Evolutionary conservation across 2,888 invertebrate genomes (phyloP).

Genomic region (Rhingia rostrata): DNA sequence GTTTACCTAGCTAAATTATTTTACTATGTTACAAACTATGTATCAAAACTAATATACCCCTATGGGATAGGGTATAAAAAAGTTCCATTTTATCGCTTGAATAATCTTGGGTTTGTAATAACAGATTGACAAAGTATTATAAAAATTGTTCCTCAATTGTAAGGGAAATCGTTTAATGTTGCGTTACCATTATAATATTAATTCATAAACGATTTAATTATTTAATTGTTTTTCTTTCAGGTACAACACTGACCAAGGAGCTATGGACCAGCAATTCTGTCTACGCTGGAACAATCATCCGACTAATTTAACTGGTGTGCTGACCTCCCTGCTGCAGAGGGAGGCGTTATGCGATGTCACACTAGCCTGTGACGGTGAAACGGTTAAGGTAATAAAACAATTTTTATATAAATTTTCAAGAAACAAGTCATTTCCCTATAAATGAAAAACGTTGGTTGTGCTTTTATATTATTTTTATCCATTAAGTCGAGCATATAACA

Average conservation of each 20-base stretch:
- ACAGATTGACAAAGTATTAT: too few species aligned
- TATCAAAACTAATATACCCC: too few species aligned
- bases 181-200: background rate
- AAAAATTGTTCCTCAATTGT: too few species aligned
- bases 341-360: slow-evolving; percentile 97
- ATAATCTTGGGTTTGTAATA: too few species aligned
- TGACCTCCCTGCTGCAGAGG: slow-evolving; percentile 92
- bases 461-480: too few species aligned
- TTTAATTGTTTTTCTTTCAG: slow-evolving; percentile 75
- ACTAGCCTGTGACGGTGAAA: slow-evolving; percentile 94
- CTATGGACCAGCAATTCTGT: slow-evolving; percentile 92
- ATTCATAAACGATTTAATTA: background rate
- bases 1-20: too few species aligned
- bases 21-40: too few species aligned
- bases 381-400: slow-evolving; percentile 86
- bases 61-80: too few species aligned
- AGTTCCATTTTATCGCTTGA: too few species aligned
- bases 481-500: too few species aligned
- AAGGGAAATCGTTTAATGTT: background rate
- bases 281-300: slow-evolving; percentile 97
- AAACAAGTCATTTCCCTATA: background rate
- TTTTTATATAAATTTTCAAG: background rate
- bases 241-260: slow-evolving; percentile 84
- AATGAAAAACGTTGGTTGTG: background rate
- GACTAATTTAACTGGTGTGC: slow-evolving; percentile 94